Evolutionary conservation across 2,888 invertebrate genomes (phyloP).

Genomic region (Athrips mouffetella): DNA sequence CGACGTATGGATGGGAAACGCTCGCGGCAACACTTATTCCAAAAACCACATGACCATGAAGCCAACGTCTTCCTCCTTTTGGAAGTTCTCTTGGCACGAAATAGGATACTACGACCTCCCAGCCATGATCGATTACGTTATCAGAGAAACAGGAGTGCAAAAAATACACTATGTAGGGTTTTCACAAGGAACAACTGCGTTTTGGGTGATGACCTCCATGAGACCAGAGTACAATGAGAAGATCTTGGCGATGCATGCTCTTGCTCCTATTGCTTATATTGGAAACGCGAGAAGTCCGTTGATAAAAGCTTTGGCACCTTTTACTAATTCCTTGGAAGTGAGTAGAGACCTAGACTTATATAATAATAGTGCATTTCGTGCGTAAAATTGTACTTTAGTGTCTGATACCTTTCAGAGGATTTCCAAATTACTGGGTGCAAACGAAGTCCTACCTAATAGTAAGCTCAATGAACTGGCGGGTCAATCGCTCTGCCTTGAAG

Average conservation of each 20-base stretch:
- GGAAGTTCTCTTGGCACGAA: conserved; percentile 85
- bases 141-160: conserved; percentile 70
- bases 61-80: conserved; percentile 54
- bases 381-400: no score
- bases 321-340: conserved; percentile 71
- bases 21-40: conserved; percentile 88
- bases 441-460: conserved; percentile 80
- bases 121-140: conserved; percentile 84
- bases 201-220: conserved; percentile 79
- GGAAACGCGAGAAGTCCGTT: conserved; percentile 68
- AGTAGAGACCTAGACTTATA: conserved; percentile 27
- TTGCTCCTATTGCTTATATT: conserved; percentile 80
- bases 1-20: conserved; percentile 92
- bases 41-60: conserved; percentile 74
- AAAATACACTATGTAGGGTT: conserved; percentile 84
- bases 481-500: conserved; percentile 66
- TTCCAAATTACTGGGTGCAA: conserved; percentile 55
- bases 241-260: conserved; percentile 75
- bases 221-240: conserved; percentile 79
- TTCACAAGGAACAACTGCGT: conserved; percentile 82
- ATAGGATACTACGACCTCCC: conserved; percentile 87
- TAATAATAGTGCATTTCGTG: no score
- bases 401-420: conserved; percentile 44
- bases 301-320: conserved; percentile 62
- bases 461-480: conserved; percentile 70